A percentile compares a stretch with the other conserved stretches of the same genome.
phyloP scores from a whole-genome alignment of 2,888 invertebrate genomes.

The Dolichomitus sp. region DNA sequence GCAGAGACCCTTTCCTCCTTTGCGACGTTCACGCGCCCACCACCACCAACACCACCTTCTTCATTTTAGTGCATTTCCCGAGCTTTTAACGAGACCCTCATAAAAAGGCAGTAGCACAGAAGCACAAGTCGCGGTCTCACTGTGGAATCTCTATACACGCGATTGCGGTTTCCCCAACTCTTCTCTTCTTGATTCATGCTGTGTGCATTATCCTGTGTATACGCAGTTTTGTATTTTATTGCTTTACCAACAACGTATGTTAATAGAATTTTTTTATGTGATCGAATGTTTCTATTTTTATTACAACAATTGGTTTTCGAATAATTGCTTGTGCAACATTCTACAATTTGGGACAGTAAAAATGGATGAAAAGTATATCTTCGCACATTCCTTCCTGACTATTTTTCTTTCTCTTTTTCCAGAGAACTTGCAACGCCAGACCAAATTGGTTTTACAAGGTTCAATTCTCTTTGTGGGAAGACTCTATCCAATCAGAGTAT shows the following conservation, averaged over 20 bases:
- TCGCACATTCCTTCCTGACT: no score
- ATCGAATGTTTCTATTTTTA: not conserved
- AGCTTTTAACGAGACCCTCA: conserved; percentile 80
- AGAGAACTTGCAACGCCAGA: no score
- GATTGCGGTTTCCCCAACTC: conserved; percentile 52
- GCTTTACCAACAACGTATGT: not conserved
- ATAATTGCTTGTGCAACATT: not conserved
- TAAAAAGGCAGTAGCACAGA: conserved; percentile 69
- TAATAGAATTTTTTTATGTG: not conserved
- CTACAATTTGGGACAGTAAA: no score
- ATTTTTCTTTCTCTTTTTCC: no score
- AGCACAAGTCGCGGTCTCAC: conserved; percentile 36
- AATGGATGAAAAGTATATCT: no score
- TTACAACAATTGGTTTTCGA: not conserved
- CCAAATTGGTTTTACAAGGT: no score
- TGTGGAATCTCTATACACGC: conserved; percentile 39
- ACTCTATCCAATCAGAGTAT: no score
- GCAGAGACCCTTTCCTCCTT: conserved; percentile 45
- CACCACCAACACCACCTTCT: conserved; percentile 7
- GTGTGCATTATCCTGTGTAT: conserved; percentile 10
- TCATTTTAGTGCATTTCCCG: conserved; percentile 78
- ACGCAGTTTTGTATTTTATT: not conserved
- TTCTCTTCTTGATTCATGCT: conserved; percentile 52
- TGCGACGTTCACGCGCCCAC: conserved; percentile 34
- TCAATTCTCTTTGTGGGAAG: no score